Conservation (phyloP, 2,113 vertebrate genomes). For the Saguinus imperator region DNA sequence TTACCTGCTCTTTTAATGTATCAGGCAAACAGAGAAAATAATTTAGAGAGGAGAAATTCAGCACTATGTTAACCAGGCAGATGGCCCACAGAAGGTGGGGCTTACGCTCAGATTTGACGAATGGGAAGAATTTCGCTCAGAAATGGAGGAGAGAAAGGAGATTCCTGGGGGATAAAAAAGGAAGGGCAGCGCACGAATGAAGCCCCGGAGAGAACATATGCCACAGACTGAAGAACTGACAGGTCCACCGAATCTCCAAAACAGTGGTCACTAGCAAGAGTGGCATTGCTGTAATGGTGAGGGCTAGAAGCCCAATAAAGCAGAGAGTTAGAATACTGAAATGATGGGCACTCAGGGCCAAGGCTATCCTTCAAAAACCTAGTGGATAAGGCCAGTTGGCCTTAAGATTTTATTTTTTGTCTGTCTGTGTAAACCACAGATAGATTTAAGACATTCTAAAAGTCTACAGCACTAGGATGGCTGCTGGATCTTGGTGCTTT, state of each 20-base stretch:
- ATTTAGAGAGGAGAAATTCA: not conserved
- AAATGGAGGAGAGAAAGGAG: not conserved
- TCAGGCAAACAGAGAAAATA: not conserved
- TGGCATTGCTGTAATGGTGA: accelerated
- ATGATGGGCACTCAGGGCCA: not conserved
- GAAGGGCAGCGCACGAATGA: not conserved
- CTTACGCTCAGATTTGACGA: not conserved
- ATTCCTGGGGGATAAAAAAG: not conserved
- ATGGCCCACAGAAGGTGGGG: not conserved
- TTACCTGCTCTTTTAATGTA: not conserved
- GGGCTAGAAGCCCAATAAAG: not conserved
- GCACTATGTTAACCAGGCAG: not conserved
- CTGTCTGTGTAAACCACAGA: not conserved
- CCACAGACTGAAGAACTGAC: not conserved
- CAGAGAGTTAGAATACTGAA: not conserved
- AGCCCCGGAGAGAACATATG: no score
- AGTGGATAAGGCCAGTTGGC: not conserved
- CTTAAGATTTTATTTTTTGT: not conserved
- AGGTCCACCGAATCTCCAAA: no score
- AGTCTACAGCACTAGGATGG: accelerated
- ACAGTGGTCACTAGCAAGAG: accelerated
- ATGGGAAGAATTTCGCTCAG: not conserved
- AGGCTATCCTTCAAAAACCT: no score
- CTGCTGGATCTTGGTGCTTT: not conserved
- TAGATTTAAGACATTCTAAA: not conserved